Evolutionary conservation across 2,888 invertebrate species (phyloP).

Genomic region (Hylaea fasciaria): DNA sequence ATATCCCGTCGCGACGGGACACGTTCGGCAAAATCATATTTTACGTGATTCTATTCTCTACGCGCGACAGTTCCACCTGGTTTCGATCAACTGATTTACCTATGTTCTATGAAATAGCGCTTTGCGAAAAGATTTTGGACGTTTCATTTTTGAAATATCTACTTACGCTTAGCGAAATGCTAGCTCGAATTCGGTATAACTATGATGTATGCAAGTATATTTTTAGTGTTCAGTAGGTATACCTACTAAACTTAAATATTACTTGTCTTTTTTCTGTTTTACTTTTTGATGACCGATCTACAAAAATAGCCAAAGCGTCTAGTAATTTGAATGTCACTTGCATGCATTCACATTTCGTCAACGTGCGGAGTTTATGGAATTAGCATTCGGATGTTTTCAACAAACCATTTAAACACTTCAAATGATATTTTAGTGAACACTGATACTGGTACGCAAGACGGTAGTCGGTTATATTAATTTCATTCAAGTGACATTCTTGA

Average conservation of each 20-base stretch:
- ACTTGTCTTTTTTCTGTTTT: slow-evolving; percentile 45
- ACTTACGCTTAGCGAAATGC: too few relatives aligned
- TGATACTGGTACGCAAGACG: too few relatives aligned
- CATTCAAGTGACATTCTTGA: slow-evolving; percentile 26
- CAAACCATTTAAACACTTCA: slow-evolving; percentile 55
- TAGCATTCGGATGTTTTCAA: slow-evolving; percentile 65
- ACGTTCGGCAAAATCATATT: slow-evolving; percentile 80
- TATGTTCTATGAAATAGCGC: slow-evolving; percentile 23
- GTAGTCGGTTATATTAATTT: slow-evolving; percentile 20
- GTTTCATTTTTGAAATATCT: too few relatives aligned
- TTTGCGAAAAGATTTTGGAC: background rate
- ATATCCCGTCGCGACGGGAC: slow-evolving; percentile 52
- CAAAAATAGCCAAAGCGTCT: slow-evolving; percentile 20
- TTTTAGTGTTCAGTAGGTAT: too few relatives aligned
- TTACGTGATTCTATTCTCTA: slow-evolving; percentile 76
- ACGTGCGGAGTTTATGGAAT: slow-evolving; percentile 1
- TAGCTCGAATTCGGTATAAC: too few relatives aligned
- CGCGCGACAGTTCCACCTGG: slow-evolving; percentile 29
- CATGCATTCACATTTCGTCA: background rate
- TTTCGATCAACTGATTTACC: slow-evolving; percentile 35
- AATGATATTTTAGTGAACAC: too few relatives aligned
- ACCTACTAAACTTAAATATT: slow-evolving; percentile 34
- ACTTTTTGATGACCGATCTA: slow-evolving; percentile 25
- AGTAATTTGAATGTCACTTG: background rate
- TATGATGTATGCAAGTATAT: too few relatives aligned